Evolutionary conservation across 2,888 invertebrate species (phyloP), one percentile per base, ranked within the genome.

Genomic region (Drosophila anomelani): DNA sequence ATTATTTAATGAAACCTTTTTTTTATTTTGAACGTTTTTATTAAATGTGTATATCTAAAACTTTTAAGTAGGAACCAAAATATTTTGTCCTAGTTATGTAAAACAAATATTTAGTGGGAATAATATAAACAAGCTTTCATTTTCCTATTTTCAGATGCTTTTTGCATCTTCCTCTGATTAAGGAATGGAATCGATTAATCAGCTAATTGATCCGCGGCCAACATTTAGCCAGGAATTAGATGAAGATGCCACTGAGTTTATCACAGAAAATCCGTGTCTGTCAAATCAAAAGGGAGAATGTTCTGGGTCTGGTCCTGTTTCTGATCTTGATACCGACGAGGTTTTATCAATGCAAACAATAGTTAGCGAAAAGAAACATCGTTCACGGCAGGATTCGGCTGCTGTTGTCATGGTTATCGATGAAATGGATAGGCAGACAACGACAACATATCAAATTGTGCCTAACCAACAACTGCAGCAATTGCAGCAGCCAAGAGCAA

Each of bases 131-230:
- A 41, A 53, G 20, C 20, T 60, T 66, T 12, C 9, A 47, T 5
- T 29, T 38, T 36, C 9, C 1, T 13, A 5, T 32, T 44, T 15
- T 10, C 29, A 46, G 38, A 34, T 46, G 46, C 51, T 15, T 20
- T 55, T 23, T 10, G 26, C 49, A 34, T 26, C 26, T 51, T 26
- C 20, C 34, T 36, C 23, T 23, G 9, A 53, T 15, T 80, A 55
- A 74, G 85, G 87, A 79, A 94, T 94, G 94, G 94, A 94, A 90
- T 94, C 94, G 89, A 93, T 94, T 90, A 94, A 93, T 89, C 94
- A 94, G 89, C 94, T 94, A 92, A 94, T 94, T 90, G 94, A 94
- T 90, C 93, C 94, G 90, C 94, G 94, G 91, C 51, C 51, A 23
- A 91, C 93, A 82, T 92, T 94, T 80, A 93, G 93, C 87, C 94